Conservation (phyloP, 2,888 invertebrate genomes). For the Dione vanillae region DNA sequence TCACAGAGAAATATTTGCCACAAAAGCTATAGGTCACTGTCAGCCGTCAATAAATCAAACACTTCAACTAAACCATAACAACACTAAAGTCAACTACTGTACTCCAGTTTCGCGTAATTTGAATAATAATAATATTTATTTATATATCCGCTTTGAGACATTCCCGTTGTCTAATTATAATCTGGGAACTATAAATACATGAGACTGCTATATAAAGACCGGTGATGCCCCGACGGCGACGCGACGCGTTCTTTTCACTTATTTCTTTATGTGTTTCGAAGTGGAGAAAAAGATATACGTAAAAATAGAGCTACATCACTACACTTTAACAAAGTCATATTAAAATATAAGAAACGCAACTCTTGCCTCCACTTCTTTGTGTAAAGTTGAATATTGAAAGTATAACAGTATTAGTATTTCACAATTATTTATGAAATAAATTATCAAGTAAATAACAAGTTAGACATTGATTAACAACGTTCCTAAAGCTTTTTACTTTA, state of each 20-base stretch:
- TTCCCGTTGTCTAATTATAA: conserved; percentile 45
- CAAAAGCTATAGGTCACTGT: too few relatives aligned
- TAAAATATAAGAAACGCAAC: too few relatives aligned
- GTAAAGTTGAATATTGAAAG: too few relatives aligned
- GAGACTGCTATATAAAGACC: conserved; percentile 55
- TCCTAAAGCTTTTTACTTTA: too few relatives aligned
- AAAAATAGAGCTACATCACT: not conserved
- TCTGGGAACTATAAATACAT: conserved; percentile 53
- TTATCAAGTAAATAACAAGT: too few relatives aligned
- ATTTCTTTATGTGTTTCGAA: conserved; percentile 8
- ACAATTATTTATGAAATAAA: too few relatives aligned
- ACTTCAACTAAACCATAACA: not conserved
- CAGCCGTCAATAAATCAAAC: not conserved
- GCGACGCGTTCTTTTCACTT: conserved; percentile 15
- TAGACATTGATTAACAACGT: too few relatives aligned
- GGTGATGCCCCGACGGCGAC: conserved; percentile 22
- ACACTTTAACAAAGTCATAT: too few relatives aligned
- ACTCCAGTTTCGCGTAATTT: conserved; percentile 14
- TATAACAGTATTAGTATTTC: too few relatives aligned
- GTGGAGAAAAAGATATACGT: not conserved
- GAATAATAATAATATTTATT: conserved; percentile 27
- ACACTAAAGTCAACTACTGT: not conserved
- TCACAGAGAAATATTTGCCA: too few relatives aligned
- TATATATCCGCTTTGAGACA: conserved; percentile 34
- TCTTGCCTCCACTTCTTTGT: too few relatives aligned